phyloP scores from a whole-genome alignment of 2,797 vertebrate species.

The Microcaecilia unicolor region DNA sequence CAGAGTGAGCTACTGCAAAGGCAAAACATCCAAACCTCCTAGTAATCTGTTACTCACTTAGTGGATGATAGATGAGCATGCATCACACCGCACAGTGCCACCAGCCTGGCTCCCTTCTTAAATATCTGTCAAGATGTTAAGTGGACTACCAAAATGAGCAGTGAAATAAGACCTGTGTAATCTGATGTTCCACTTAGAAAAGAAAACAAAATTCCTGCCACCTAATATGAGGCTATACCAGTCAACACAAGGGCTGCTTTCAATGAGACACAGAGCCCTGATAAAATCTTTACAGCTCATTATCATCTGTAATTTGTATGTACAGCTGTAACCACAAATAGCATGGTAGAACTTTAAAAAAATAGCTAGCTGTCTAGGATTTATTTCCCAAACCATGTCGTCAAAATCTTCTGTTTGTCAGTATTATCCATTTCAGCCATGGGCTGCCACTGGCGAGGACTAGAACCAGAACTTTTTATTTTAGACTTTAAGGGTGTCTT shows the following conservation, averaged over 20 bases:
- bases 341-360: slow-evolving; percentile 15
- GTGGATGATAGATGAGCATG: slow-evolving; percentile 79
- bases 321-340: slow-evolving; percentile 36
- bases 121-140: slow-evolving; percentile 82
- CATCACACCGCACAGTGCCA: slow-evolving; percentile 44
- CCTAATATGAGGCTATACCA: slow-evolving; percentile 44
- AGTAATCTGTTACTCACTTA: slow-evolving; percentile 82
- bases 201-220: slow-evolving; percentile 63
- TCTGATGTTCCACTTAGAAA: slow-evolving; percentile 79
- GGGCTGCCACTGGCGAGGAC: too few relatives aligned
- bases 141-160: slow-evolving; percentile 76
- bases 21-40: slow-evolving; percentile 47
- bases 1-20: slow-evolving; percentile 21
- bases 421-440: too few relatives aligned
- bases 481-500: too few relatives aligned
- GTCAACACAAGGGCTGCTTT: slow-evolving; percentile 30
- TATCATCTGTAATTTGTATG: slow-evolving; percentile 39
- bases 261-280: slow-evolving; percentile 25
- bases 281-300: slow-evolving; percentile 60
- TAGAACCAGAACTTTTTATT: too few relatives aligned
- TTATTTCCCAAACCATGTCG: too few relatives aligned
- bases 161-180: slow-evolving; percentile 83
- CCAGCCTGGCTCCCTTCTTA: slow-evolving; percentile 61
- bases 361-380: too few relatives aligned
- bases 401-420: too few relatives aligned